Evolutionary conservation across 1,140 invertebrate genomes (phyloP).

Genomic region (Mizuhopecten yessoensis): DNA sequence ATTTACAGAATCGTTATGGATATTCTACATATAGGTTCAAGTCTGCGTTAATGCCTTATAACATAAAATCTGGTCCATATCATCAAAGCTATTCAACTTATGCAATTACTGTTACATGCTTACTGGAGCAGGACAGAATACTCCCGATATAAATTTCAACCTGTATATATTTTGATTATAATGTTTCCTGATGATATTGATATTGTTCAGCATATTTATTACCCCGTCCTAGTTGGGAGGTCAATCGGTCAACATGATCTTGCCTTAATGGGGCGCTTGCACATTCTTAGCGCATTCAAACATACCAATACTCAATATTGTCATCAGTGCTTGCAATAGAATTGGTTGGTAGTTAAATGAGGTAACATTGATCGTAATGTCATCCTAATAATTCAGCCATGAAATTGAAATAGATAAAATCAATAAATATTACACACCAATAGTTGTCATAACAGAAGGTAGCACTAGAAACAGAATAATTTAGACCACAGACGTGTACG

Average conservation of each 20-base stretch:
- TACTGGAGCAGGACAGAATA: not conserved
- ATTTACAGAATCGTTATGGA: not conserved
- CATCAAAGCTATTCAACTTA: not conserved
- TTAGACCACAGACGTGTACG: too few relatives aligned
- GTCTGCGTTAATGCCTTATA: not conserved
- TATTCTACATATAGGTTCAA: not conserved
- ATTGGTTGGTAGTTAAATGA: not conserved
- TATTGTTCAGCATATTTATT: not conserved
- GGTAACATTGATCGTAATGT: not conserved
- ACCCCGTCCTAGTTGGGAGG: not conserved
- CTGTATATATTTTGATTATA: not conserved
- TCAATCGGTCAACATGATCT: not conserved
- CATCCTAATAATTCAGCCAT: not conserved
- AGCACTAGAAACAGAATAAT: not conserved
- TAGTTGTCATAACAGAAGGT: not conserved
- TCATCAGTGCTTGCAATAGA: not conserved
- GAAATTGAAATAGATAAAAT: conserved; percentile 22
- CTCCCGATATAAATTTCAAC: not conserved
- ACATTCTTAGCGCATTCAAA: not conserved
- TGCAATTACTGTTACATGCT: conserved; percentile 10
- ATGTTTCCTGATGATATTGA: not conserved
- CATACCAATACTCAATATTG: not conserved
- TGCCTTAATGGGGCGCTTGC: not conserved
- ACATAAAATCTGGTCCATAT: not conserved
- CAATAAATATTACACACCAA: not conserved